phyloP scores from a whole-genome alignment of 2,797 vertebrate genomes.

The Pseudocheirus occidentalis region DNA sequence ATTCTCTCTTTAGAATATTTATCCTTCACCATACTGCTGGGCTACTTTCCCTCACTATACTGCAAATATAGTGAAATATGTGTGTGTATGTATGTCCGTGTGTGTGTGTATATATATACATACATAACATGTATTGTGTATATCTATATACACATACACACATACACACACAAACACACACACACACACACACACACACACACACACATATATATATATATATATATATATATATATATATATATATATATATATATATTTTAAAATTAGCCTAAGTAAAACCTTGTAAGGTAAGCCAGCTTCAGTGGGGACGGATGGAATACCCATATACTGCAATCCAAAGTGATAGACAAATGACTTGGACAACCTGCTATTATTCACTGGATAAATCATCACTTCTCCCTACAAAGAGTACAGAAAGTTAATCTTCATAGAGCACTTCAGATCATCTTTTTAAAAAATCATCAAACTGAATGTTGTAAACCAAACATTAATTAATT shows the following conservation, averaged over 20 bases:
- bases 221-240: too few species aligned
- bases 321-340: background rate
- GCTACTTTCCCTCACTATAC: constrained; percentile 31
- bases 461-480: too few species aligned
- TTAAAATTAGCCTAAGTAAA: constrained; percentile 40
- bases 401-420: background rate
- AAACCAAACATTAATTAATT: too few species aligned
- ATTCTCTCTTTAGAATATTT: background rate
- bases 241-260: constrained; percentile 8
- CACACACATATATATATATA: too few species aligned
- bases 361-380: background rate
- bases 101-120: too few species aligned
- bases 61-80: background rate
- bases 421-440: constrained; percentile 13
- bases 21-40: constrained; percentile 16
- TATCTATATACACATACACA: too few species aligned
- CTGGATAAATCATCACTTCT: background rate
- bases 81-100: too few species aligned
- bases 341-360: background rate
- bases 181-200: too few species aligned
- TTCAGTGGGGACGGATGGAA: constrained; percentile 9
- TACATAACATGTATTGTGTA: too few species aligned
- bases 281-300: background rate
- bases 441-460: constrained; percentile 17
- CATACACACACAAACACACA: too few species aligned